These are phyloP conservation scores for Dipodomys merriami DNA, from an alignment of 2,113 vertebrate genomes.

Conservation along the genomic window DNA sequence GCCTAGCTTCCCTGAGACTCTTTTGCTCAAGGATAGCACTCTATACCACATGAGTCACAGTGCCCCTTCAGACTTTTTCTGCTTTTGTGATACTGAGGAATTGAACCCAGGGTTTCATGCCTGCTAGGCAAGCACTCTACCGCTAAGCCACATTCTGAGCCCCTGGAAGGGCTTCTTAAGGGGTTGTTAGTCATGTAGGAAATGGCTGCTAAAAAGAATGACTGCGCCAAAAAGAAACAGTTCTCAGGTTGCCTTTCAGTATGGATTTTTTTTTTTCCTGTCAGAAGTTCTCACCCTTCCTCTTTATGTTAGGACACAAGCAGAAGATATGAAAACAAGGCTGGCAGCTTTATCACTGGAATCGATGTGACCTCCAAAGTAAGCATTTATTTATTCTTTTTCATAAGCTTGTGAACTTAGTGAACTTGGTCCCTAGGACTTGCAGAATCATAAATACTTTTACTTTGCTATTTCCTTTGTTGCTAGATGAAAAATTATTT, in stretches of 20 bases:
- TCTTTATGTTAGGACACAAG: constrained; percentile 91
- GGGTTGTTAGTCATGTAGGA: background rate
- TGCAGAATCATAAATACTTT: constrained; percentile 9
- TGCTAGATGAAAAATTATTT: background rate
- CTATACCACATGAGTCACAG: no score
- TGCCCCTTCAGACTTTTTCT: no score
- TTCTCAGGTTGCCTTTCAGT: background rate
- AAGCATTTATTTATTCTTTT: constrained; percentile 60
- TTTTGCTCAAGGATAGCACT: no score
- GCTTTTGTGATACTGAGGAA: no score
- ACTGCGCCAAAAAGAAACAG: background rate
- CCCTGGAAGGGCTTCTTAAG: background rate
- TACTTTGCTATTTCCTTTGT: constrained; percentile 24
- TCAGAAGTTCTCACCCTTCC: constrained; percentile 56
- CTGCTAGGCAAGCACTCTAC: no score
- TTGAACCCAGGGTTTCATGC: no score
- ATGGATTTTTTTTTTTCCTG: constrained; percentile 7
- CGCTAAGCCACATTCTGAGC: no score
- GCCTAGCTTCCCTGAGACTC: no score
- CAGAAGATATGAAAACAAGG: constrained; percentile 97
- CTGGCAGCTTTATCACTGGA: constrained; percentile 97
- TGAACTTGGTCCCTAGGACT: background rate
- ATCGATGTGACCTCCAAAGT: constrained; percentile 99
- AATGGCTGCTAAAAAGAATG: constrained; percentile 40
- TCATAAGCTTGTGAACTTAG: constrained; percentile 50